Evolutionary conservation across 2,888 invertebrate species (phyloP), one percentile per base, ranked within the genome.

Genomic region (Frankliniella intonsa): DNA sequence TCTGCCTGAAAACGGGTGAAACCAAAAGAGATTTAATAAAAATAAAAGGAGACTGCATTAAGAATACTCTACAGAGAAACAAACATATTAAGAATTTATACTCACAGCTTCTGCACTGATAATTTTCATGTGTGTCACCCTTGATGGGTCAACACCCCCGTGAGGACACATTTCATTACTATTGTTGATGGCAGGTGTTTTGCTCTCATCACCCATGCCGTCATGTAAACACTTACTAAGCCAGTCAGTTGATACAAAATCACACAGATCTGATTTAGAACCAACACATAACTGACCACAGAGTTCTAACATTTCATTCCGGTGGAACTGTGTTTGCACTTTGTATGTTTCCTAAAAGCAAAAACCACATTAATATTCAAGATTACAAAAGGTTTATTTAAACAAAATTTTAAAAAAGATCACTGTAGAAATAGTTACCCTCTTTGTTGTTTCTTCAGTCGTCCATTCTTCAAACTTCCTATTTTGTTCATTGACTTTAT

Each of bases 231-330:
- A 91, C 82, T 89, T 88, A 1, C 86, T 87, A 14, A 91, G 84
- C 91, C 91, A 91, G 38, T 88, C 88, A 5, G 87, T 88, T 12
- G 90, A 87, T 50, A 91, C 86, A 88, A 90, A 91, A 84, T 90
- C 90, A 84, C 87, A 89, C 50, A 87, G 86, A 5, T 83, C 83
- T 83, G 81, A 80, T 5, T 82, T 82, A 50, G 65, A 49, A 7
- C 82, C 82, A 9, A 76, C 69, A 76, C 69, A 76, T n/a, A 83
- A 81, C 69, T 50, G 82, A 8, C 50, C 80, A 50, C 80, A 80
- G 1, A 83, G 82, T 19, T 62, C 76, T 10, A 76, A 22, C 69
- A 76, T 76, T 9, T 76, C 69, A 76, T 25, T 76, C 25, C 69
- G 25, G 9, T 76, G 22, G 25, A 76, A 25, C 25, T 76, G 69